Evolutionary conservation across 2,888 invertebrate genomes (phyloP).

Genomic region (Eilema sororculum): DNA sequence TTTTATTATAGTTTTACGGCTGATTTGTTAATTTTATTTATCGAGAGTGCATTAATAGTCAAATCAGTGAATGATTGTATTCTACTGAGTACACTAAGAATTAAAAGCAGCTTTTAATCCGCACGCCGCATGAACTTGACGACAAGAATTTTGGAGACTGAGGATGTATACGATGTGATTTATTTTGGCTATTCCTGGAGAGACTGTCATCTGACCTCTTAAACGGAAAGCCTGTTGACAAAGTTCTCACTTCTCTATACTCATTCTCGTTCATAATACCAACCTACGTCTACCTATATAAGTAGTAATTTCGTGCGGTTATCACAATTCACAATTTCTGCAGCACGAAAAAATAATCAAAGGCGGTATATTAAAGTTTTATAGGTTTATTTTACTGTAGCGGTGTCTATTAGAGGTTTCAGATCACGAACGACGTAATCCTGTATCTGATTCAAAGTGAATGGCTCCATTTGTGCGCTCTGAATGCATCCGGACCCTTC

Average conservation of each 20-base stretch:
- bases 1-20: conserved; percentile 42
- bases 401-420: conserved; percentile 63
- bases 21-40: conserved; percentile 44
- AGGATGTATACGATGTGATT: not conserved
- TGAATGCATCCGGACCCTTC: conserved; percentile 79
- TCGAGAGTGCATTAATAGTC: not conserved
- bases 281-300: not conserved
- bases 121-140: not conserved
- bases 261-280: not conserved
- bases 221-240: not conserved
- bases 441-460: conserved; percentile 75
- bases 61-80: not conserved
- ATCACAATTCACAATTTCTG: conserved; percentile 28
- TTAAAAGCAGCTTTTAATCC: too few relatives aligned
- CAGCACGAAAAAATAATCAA: conserved; percentile 39
- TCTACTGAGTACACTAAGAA: too few relatives aligned
- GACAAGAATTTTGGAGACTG: not conserved
- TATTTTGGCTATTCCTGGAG: not conserved
- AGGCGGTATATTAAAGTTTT: conserved; percentile 47
- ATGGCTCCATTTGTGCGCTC: conserved; percentile 69
- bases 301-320: conserved; percentile 20
- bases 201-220: not conserved
- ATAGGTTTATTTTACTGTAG: conserved; percentile 52
- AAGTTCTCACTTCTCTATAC: not conserved
- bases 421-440: conserved; percentile 71